phyloP scores from a whole-genome alignment of 2,113 vertebrate genomes.

The Rana temporaria region DNA sequence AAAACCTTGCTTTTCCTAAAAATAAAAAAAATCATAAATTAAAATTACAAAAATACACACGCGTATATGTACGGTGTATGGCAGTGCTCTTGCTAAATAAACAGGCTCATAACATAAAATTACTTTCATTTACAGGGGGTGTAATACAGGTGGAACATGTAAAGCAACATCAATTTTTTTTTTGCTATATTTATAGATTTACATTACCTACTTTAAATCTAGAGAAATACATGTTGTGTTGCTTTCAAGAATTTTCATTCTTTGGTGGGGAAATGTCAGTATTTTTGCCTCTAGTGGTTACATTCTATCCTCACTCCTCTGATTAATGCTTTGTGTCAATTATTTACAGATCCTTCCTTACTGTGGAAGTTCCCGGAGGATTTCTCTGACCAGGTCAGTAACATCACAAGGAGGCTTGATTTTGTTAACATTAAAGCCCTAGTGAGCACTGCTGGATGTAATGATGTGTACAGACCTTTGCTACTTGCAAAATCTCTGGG shows the following conservation, averaged over 20 bases:
- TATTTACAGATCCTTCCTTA: slow-evolving; percentile 98
- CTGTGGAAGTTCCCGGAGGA: slow-evolving; percentile 99
- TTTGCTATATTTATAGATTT: neutral
- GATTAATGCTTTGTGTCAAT: slow-evolving; percentile 96
- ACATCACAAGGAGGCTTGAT: slow-evolving; percentile 74
- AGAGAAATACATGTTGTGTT: neutral
- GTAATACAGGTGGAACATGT: too few relatives aligned
- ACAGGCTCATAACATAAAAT: too few relatives aligned
- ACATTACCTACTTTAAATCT: neutral
- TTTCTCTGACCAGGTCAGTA: slow-evolving; percentile 98
- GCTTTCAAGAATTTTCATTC: neutral
- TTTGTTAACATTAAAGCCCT: slow-evolving; percentile 42
- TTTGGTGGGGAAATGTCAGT: slow-evolving; percentile 29
- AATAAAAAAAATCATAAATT: too few relatives aligned
- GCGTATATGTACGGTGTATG: too few relatives aligned
- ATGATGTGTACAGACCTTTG: slow-evolving; percentile 46
- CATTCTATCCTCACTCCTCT: slow-evolving; percentile 80
- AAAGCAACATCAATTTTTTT: neutral
- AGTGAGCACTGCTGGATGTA: slow-evolving; percentile 37
- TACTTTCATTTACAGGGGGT: too few relatives aligned
- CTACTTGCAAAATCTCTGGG: slow-evolving; percentile 22
- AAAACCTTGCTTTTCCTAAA: too few relatives aligned
- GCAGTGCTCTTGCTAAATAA: too few relatives aligned
- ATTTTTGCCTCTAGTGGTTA: slow-evolving; percentile 38
- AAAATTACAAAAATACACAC: too few relatives aligned